Evolutionary conservation across 2,888 invertebrate species (phyloP).

Genomic region (Orchesellides sinensis): DNA sequence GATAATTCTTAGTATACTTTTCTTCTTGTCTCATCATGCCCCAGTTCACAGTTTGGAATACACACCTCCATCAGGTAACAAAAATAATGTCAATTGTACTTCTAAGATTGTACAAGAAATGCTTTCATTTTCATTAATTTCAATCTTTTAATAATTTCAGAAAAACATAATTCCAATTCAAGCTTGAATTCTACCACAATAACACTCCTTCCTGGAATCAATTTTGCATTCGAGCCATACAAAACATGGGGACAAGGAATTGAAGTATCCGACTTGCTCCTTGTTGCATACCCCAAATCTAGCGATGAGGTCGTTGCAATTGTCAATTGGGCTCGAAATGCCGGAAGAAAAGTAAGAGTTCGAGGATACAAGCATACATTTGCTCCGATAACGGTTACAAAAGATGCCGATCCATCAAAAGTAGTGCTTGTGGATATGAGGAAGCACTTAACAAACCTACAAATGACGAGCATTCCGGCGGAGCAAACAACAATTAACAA

Average conservation of each 20-base stretch:
- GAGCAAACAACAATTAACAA: constrained; percentile 4
- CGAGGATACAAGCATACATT: constrained; percentile 48
- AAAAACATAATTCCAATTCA: not conserved
- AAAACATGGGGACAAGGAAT: constrained; percentile 41
- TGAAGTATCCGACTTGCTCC: constrained; percentile 10
- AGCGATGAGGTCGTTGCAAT: constrained; percentile 26
- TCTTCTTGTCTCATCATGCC: constrained; percentile 31
- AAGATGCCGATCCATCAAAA: constrained; percentile 26
- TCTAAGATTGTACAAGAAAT: too few species aligned
- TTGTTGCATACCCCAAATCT: constrained; percentile 37
- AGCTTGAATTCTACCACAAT: constrained; percentile 6
- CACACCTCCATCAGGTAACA: constrained; percentile 38
- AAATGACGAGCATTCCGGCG: constrained; percentile 30
- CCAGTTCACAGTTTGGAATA: constrained; percentile 20
- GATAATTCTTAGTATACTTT: not conserved
- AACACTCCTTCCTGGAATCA: not conserved
- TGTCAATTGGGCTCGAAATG: constrained; percentile 56
- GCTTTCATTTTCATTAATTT: not conserved
- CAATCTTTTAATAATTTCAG: not conserved
- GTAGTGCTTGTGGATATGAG: constrained; percentile 52
- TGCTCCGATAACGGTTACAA: constrained; percentile 52
- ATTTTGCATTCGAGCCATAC: constrained; percentile 28
- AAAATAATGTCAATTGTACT: not conserved
- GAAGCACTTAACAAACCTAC: constrained; percentile 45
- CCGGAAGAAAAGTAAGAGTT: constrained; percentile 45